Base-by-base conservation (phyloP, 2,888 invertebrate species). In the Clunio marinus region DNA sequence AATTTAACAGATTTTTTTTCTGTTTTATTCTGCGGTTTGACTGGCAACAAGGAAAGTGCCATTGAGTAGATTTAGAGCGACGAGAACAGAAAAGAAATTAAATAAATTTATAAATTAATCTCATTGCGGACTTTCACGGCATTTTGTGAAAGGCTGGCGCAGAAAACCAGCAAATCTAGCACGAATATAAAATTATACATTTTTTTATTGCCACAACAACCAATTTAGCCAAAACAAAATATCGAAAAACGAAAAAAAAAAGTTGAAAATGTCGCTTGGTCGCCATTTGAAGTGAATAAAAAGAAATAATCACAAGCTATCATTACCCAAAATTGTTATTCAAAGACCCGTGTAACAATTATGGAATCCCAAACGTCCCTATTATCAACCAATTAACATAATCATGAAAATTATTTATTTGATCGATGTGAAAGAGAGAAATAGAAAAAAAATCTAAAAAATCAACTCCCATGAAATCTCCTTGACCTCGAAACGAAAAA, bases 371-470 rank as follows among this genome's bases (percentile, higher is more conserved):
- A 20, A 20, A 24, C 10, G 10, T 62, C 32, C 37, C 37, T 65
- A 65, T 65, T 65, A 65, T 65, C 63, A 65, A 65, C 35, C 63
- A 65, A 65, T 65, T 65, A 65, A 65, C 63, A 65, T 65, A 25
- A 41, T 62, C 62, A 62, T 62, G 37, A 37, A 62, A 37, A 15
- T 22, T 35, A 41, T 51, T 17, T 46, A 20, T 13, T 32, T 22
- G 60, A 37, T 20, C 22, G 24, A 7, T 27, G 57, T 8, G 35
- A 32, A n/a, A n/a, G n/a, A n/a, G 46, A 46, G 13, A 20, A 10
- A 2, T 1, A 45, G 45, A 41, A 7, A 25, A n/a, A 57, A 28
- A 28, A 59, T 28, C 24, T 25, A 25, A 20, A 28, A 35, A 65
- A 8, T 35, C 20, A 60, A 15, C 17, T 20, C 15, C 60, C 35